Conservation (phyloP, 2,888 invertebrate species). For the Hermaeophaga mercurialis region DNA sequence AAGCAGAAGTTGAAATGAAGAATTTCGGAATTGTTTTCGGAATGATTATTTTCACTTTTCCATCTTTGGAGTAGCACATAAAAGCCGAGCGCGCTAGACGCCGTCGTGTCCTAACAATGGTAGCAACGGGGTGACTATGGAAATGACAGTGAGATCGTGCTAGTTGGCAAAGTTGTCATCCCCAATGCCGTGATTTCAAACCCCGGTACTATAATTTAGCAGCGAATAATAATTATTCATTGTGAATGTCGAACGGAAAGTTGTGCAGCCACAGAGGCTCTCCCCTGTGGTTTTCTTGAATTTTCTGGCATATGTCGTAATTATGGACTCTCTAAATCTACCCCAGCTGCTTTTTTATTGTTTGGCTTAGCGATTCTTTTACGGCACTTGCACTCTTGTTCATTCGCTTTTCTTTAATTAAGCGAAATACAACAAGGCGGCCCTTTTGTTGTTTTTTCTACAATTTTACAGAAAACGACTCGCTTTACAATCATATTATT, state of each 20-base stretch:
- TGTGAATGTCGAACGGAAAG: conserved; percentile 41
- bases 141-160: conserved; percentile 42
- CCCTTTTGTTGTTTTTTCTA: conserved; percentile 16
- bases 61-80: conserved; percentile 29
- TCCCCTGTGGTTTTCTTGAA: conserved; percentile 55
- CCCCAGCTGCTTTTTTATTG: conserved; percentile 48
- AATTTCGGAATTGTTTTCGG: conserved; percentile 25
- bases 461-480: background rate
- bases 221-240: conserved; percentile 52
- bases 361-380: conserved; percentile 39
- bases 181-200: conserved; percentile 36
- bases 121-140: conserved; percentile 37
- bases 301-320: conserved; percentile 55
- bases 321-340: conserved; percentile 48
- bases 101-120: conserved; percentile 37
- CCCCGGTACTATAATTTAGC: conserved; percentile 44
- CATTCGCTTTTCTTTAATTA: conserved; percentile 36
- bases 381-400: conserved; percentile 39
- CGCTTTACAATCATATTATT: too few relatives aligned
- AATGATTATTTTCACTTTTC: conserved; percentile 32
- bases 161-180: conserved; percentile 42
- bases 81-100: conserved; percentile 28
- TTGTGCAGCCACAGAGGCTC: conserved; percentile 50
- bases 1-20: conserved; percentile 21
- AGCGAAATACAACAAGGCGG: conserved; percentile 26